Percentiles rank a stretch among this genome's conserved stretches.
Conservation (phyloP, 2,797 vertebrate genomes). For the Platalea minor region DNA sequence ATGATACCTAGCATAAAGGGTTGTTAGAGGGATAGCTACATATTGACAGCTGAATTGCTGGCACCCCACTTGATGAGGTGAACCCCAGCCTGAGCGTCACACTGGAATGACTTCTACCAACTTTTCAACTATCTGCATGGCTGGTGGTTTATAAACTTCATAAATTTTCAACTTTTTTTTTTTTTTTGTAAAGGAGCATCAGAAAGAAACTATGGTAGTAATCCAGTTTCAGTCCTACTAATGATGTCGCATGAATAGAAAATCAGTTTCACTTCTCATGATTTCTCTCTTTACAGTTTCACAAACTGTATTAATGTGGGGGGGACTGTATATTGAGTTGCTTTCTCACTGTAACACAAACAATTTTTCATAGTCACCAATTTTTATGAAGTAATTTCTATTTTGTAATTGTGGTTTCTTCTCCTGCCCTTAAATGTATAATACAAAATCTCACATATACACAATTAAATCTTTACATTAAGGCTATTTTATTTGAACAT, state of each 20-base stretch:
- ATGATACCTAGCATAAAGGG: neutral
- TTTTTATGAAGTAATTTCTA: neutral
- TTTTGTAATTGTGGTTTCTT: neutral
- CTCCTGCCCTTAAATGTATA: neutral
- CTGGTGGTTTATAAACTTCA: neutral
- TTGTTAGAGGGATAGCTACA: neutral
- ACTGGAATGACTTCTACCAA: neutral
- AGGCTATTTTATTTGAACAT: neutral
- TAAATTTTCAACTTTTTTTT: neutral
- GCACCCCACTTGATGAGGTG: neutral
- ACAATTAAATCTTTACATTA: neutral
- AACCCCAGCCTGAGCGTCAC: neutral
- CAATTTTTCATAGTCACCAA: neutral
- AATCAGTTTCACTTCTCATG: neutral
- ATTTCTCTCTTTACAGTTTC: neutral
- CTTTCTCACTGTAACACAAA: neutral
- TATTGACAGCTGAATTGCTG: neutral
- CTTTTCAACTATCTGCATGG: neutral
- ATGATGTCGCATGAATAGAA: neutral
- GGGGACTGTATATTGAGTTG: neutral
- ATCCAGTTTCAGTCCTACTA: neutral
- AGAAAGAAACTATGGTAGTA: neutral
- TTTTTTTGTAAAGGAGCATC: neutral
- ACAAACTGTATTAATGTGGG: neutral
- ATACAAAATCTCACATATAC: neutral